Base-by-base conservation (phyloP, 92 coral and sea anemone genomes). In the Epizoanthus rinbou region DNA sequence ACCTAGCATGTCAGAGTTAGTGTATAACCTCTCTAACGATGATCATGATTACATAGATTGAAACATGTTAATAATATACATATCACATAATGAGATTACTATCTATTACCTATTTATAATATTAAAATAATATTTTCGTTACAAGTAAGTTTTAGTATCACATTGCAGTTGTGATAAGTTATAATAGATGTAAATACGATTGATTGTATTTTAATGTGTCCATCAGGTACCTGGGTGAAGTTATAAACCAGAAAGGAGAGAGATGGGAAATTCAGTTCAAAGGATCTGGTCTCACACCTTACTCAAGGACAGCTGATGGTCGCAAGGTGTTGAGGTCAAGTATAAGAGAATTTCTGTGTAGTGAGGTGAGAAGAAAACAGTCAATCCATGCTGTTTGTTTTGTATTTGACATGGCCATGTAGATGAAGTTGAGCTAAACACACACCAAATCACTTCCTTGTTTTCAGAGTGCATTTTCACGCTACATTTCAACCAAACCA, bases 241-340 rank as follows among this genome's bases (percentile, higher is more conserved):
- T 97, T 16, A 68, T 97, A 15, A 97, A 97, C 69, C 65, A 73
- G 53, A 75, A 89, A 74, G 92, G 94, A 50, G 92, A 97, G 58
- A 76, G 99, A 72, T 97, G 98, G 99, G 99, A 97, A 75, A 97
- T 97, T 22, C 99, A 97, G 85, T 89, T 97, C 28, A 97, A 97
- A 83, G 99, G 99, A 21, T 93, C 98, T 52, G 99, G 99, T 0
- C 88, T 92, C 45, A 97, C 99, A 39, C 99, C 99, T 3, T 97
- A 90, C 83, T 97, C 99, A 17, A 88, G 99, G 56, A 90, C 89
- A 69, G 99, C 98, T 59, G 99, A 97, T 92, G 99, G 99, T 1
- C 82, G 99, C 57, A 97, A 97, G 64, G 99, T 97, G 75, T 69
- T 97, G 59, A 86, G 99, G 35, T 97, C 99, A 39, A 97, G 97